Evolutionary conservation across 2,797 vertebrate species (phyloP).

Genomic region (Xenentodon cancila): DNA sequence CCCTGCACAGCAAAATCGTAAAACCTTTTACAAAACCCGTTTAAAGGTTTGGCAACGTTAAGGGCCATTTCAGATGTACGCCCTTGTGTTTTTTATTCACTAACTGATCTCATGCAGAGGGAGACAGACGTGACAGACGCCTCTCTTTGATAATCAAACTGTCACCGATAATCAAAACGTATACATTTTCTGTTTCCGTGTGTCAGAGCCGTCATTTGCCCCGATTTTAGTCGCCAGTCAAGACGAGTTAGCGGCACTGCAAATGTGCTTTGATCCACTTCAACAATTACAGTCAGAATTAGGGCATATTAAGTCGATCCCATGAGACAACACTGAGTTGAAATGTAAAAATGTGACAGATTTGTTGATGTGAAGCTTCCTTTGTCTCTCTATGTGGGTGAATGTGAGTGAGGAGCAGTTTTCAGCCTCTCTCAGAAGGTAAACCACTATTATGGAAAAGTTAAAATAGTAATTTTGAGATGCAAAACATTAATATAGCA

Average conservation of each 20-base stretch:
- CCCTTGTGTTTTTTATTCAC: too few species aligned
- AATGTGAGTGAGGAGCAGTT: slow-evolving; percentile 17
- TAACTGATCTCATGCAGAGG: too few species aligned
- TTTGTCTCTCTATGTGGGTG: neutral
- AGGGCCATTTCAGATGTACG: too few species aligned
- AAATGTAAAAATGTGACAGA: slow-evolving; percentile 46
- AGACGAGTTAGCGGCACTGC: slow-evolving; percentile 31
- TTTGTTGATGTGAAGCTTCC: slow-evolving; percentile 44
- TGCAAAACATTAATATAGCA: slow-evolving; percentile 7
- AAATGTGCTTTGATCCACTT: slow-evolving; percentile 33
- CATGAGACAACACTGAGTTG: slow-evolving; percentile 36
- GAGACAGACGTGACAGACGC: neutral
- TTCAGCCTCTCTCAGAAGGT: slow-evolving; percentile 6
- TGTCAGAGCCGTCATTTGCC: slow-evolving; percentile 7
- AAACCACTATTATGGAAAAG: slow-evolving; percentile 6
- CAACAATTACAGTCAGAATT: slow-evolving; percentile 47
- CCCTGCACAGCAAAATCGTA: too few species aligned
- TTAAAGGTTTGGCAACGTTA: too few species aligned
- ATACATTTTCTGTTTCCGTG: slow-evolving; percentile 5
- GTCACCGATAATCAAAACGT: slow-evolving; percentile 26
- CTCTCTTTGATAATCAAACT: slow-evolving; percentile 6
- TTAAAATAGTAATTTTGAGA: slow-evolving; percentile 6
- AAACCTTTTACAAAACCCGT: too few species aligned
- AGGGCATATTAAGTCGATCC: slow-evolving; percentile 41
- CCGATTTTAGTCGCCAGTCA: slow-evolving; percentile 46